Percentiles rank a stretch among this genome's conserved stretches.
Evolutionary conservation across 2,113 vertebrate genomes (phyloP).

Genomic region (Parus major): DNA sequence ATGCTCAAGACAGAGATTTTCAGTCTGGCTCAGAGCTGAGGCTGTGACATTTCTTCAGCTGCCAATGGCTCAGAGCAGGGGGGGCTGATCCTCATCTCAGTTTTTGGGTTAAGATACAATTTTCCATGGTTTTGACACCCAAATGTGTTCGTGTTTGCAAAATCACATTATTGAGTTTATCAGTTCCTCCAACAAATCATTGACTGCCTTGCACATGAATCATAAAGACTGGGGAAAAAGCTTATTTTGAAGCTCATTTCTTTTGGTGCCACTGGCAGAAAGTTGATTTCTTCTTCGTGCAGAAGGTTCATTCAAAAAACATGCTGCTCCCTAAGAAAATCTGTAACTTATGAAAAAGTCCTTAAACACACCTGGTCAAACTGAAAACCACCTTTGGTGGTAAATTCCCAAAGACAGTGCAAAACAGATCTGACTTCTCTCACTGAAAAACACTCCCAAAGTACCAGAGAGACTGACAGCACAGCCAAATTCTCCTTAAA

Average conservation of each 20-base stretch:
- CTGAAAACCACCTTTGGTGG: not conserved
- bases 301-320: not conserved
- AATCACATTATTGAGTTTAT: not conserved
- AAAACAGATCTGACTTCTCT: not conserved
- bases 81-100: not conserved
- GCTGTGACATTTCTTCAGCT: not conserved
- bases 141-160: not conserved
- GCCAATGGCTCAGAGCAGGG: not conserved
- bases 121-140: not conserved
- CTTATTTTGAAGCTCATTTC: not conserved
- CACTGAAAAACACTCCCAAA: not conserved
- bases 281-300: not conserved
- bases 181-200: not conserved
- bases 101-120: not conserved
- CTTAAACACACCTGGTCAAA: not conserved
- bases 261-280: not conserved
- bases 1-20: not conserved
- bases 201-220: not conserved
- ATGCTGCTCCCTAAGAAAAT: not conserved
- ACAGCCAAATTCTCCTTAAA: not conserved
- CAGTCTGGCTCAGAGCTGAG: not conserved
- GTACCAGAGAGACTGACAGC: not conserved
- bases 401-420: not conserved
- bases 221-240: not conserved
- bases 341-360: not conserved